phyloP scores from a whole-genome alignment of 2,797 vertebrate genomes.

The Ataeniobius toweri region DNA sequence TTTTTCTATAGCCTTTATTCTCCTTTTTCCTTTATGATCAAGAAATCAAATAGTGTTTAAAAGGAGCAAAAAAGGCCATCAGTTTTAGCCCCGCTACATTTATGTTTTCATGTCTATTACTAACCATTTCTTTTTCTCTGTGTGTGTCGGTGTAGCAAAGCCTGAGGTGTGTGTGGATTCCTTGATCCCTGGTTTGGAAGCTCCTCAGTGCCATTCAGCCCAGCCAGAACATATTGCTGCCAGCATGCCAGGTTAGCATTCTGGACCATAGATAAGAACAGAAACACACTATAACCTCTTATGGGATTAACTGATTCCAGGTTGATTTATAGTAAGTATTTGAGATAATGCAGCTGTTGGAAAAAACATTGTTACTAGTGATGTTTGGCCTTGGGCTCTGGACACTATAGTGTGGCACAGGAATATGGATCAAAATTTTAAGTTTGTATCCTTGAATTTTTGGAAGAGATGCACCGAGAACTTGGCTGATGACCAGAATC shows the following conservation, averaged over 20 bases:
- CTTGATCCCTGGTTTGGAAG: slow-evolving; percentile 92
- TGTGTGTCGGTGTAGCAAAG: slow-evolving; percentile 66
- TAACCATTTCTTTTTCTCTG: slow-evolving; percentile 19
- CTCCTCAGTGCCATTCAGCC: slow-evolving; percentile 83
- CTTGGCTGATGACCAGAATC: neutral
- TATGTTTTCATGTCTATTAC: slow-evolving; percentile 6
- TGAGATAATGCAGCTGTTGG: neutral
- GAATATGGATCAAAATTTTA: neutral
- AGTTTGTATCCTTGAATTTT: neutral
- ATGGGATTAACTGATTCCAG: neutral
- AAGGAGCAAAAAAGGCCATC: slow-evolving; percentile 8
- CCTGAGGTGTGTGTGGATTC: slow-evolving; percentile 87
- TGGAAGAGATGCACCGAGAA: neutral
- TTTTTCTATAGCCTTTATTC: slow-evolving; percentile 3
- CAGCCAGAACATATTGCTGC: slow-evolving; percentile 85
- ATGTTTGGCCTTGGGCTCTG: slow-evolving; percentile 13
- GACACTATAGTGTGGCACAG: neutral
- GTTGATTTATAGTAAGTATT: neutral
- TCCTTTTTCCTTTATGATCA: slow-evolving; percentile 13
- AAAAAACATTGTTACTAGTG: slow-evolving; percentile 2
- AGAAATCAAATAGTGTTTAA: slow-evolving; percentile 1
- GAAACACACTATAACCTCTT: neutral
- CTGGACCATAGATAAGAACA: slow-evolving; percentile 8
- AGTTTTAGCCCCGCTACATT: neutral
- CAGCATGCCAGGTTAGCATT: slow-evolving; percentile 88